phyloP scores from a whole-genome alignment of 2,113 vertebrate species.

The Lamprotornis superbus region DNA sequence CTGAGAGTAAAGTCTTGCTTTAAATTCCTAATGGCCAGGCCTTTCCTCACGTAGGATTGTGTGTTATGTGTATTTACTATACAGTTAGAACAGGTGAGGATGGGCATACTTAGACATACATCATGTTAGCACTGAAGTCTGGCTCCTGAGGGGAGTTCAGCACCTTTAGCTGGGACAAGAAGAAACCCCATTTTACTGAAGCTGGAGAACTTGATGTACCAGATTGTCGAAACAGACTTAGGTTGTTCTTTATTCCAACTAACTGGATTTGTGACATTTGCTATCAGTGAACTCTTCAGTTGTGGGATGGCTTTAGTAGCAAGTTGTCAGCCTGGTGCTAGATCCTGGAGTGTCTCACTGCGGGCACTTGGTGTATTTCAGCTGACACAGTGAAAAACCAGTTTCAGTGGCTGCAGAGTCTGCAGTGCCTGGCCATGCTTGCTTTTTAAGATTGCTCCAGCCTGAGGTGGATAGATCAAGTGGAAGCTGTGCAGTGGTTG shows the following conservation, averaged over 20 bases:
- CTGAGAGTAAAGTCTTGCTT: not conserved
- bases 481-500: not conserved
- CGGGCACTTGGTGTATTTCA: not conserved
- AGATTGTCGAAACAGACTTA: not conserved
- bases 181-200: not conserved
- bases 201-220: not conserved
- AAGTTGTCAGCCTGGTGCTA: not conserved
- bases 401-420: not conserved
- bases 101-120: fast-evolving
- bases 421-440: not conserved
- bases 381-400: not conserved
- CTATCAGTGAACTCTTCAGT: not conserved
- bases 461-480: not conserved
- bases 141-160: not conserved
- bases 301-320: not conserved
- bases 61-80: not conserved
- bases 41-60: not conserved
- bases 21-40: not conserved
- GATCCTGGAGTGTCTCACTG: not conserved
- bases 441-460: not conserved
- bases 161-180: not conserved
- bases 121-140: not conserved
- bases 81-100: not conserved
- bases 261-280: constrained; percentile 20
- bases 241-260: not conserved